A percentile compares a stretch with the other conserved stretches of the same genome.
Conservation (phyloP, 2,797 vertebrate genomes). For the Danio aesculapii region DNA sequence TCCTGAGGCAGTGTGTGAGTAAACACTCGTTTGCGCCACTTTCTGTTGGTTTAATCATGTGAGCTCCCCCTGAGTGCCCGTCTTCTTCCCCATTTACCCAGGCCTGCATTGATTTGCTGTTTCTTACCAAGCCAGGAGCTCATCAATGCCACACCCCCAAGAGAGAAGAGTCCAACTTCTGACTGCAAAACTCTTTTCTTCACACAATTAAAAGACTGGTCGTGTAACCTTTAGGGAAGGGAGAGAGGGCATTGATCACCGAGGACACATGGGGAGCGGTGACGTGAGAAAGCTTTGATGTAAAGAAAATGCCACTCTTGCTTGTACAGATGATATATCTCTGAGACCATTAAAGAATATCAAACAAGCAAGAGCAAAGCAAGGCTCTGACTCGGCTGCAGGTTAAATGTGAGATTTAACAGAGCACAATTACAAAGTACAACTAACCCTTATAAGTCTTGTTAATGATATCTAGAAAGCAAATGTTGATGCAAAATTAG, state of each 20-base stretch:
- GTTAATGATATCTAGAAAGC: too few relatives aligned
- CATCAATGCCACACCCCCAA: conserved; percentile 43
- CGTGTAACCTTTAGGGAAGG: conserved; percentile 43
- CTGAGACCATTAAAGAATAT: background rate
- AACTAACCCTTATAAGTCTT: too few relatives aligned
- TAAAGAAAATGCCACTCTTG: conserved; percentile 19
- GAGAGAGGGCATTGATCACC: conserved; percentile 26
- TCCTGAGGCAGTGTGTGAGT: background rate
- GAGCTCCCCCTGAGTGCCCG: conserved; percentile 5
- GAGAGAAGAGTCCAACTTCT: conserved; percentile 36
- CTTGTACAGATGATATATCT: conserved; percentile 17
- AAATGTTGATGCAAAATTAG: background rate
- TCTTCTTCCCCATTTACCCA: conserved; percentile 55
- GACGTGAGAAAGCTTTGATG: conserved; percentile 37
- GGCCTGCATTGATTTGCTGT: conserved; percentile 50
- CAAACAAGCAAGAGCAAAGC: background rate
- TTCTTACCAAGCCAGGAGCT: conserved; percentile 44
- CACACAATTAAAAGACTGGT: conserved; percentile 47
- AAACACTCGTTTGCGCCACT: conserved; percentile 31
- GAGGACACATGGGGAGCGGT: conserved; percentile 7
- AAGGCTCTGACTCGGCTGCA: background rate
- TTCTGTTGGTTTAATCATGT: conserved; percentile 53
- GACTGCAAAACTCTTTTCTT: conserved; percentile 32
- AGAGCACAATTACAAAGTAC: too few relatives aligned
- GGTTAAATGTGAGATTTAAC: background rate